Evolutionary conservation across 2,113 vertebrate species (phyloP).

Genomic region (Chaetops frenatus): DNA sequence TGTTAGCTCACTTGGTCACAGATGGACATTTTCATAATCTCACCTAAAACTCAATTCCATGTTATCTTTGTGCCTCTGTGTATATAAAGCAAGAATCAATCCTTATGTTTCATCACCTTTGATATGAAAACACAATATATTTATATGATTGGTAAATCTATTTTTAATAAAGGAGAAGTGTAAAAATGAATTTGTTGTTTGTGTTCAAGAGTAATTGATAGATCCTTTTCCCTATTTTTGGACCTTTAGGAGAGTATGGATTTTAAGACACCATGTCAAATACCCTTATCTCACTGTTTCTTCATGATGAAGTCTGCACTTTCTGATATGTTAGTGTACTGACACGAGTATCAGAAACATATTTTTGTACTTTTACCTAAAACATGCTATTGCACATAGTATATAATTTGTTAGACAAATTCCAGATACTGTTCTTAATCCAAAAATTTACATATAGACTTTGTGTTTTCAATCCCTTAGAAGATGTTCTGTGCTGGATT

Average conservation of each 20-base stretch:
- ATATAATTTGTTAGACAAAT: neutral
- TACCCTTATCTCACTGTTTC: neutral
- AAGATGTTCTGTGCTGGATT: neutral
- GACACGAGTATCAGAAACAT: neutral
- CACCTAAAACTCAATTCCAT: neutral
- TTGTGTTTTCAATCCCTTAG: neutral
- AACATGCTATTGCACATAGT: neutral
- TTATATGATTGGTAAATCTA: neutral
- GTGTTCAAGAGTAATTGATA: neutral
- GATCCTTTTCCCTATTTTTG: neutral
- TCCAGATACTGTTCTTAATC: neutral
- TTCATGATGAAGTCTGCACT: neutral
- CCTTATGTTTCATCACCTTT: neutral
- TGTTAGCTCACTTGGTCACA: neutral
- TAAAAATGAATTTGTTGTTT: neutral
- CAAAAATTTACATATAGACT: neutral
- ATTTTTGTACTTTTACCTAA: neutral
- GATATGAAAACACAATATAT: neutral
- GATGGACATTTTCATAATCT: neutral
- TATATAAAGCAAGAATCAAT: neutral
- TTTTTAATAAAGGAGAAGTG: neutral
- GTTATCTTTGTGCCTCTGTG: neutral
- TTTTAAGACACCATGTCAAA: neutral
- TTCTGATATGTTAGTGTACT: neutral
- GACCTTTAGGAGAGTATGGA: neutral